Conservation (phyloP, 92 coral and sea anemone genomes). For the Isaurus tuberculatus region DNA sequence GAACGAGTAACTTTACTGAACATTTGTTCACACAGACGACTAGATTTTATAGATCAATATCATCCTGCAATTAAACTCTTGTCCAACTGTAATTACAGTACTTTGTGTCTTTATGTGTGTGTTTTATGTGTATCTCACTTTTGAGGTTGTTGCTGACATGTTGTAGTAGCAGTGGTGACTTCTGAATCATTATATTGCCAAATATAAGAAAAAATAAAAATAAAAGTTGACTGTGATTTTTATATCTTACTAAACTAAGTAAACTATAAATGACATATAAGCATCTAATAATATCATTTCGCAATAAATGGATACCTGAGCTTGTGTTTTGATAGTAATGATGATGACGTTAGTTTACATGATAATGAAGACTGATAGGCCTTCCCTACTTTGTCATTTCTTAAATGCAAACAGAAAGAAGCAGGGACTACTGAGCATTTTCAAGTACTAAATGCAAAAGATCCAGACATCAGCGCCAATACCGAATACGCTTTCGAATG, state of each 20-base stretch:
- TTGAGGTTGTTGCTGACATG: too few species aligned
- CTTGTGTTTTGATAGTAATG: neutral
- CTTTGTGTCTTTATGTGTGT: too few species aligned
- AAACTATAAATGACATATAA: neutral
- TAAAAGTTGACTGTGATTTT: neutral
- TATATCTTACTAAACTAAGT: neutral
- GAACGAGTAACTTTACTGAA: too few species aligned
- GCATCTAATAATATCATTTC: neutral
- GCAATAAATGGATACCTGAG: neutral
- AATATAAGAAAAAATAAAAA: too few species aligned
- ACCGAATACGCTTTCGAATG: constrained; percentile 3
- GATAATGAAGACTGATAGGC: neutral
- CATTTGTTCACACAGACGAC: too few species aligned
- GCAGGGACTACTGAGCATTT: neutral
- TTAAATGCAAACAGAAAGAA: neutral
- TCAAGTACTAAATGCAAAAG: neutral
- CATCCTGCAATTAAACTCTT: too few species aligned
- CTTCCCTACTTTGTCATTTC: neutral
- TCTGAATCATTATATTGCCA: too few species aligned
- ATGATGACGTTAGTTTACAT: too few species aligned
- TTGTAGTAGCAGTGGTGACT: too few species aligned
- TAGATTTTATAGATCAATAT: too few species aligned
- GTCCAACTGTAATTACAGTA: too few species aligned
- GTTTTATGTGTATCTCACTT: too few species aligned
- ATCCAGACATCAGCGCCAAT: neutral